These are phyloP conservation scores for Sphaeridia pumilis DNA, from an alignment of 2,888 invertebrate species.

Conservation along the genomic window DNA sequence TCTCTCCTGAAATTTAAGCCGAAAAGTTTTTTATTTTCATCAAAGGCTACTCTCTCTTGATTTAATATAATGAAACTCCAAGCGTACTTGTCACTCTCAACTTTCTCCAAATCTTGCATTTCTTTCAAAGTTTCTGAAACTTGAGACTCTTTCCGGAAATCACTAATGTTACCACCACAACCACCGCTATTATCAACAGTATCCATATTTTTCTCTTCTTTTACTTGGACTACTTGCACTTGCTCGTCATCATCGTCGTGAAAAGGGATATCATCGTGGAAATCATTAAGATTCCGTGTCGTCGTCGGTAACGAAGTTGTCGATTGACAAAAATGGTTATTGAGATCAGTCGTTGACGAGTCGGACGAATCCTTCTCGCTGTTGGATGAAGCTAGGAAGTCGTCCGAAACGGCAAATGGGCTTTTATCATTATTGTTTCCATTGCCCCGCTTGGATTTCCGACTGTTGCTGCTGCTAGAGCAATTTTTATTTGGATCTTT, in stretches of 20 bases:
- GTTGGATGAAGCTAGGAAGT: neutral
- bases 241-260: constrained; percentile 20
- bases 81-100: neutral
- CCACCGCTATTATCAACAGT: neutral
- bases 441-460: neutral
- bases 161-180: too few relatives aligned
- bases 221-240: constrained; percentile 1
- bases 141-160: too few relatives aligned
- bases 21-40: neutral
- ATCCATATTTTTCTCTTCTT: neutral
- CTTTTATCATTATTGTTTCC: neutral
- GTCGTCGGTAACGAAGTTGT: constrained; percentile 1
- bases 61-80: neutral
- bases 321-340: neutral
- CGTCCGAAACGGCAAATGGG: neutral
- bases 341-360: neutral
- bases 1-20: constrained; percentile 27
- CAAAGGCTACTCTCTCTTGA: neutral
- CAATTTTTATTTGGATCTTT: constrained; percentile 21
- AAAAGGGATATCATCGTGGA: constrained; percentile 16
- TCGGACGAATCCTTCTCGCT: neutral
- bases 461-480: constrained; percentile 12
- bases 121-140: too few relatives aligned
- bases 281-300: constrained; percentile 4
- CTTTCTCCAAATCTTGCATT: too few relatives aligned